phyloP scores from a whole-genome alignment of 2,797 vertebrate genomes.

The Octomys mimax region DNA sequence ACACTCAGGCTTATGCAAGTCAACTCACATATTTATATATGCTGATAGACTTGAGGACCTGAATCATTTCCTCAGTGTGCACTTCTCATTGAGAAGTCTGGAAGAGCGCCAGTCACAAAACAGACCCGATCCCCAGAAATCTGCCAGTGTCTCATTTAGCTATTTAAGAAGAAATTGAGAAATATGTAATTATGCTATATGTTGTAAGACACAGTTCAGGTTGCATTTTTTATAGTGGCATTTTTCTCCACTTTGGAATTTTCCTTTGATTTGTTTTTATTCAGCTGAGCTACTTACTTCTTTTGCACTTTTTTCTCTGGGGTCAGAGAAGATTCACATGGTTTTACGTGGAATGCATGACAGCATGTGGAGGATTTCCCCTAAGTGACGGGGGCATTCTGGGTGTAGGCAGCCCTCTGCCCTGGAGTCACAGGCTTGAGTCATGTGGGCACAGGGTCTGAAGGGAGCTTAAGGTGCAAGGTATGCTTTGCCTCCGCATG shows the following conservation, averaged over 20 bases:
- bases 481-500: not conserved
- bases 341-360: not conserved
- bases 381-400: not conserved
- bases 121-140: not conserved
- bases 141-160: not conserved
- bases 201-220: not conserved
- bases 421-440: not conserved
- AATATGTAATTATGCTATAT: not conserved
- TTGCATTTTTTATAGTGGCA: not conserved
- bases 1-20: not conserved
- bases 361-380: not conserved
- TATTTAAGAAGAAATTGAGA: slow-evolving; percentile 10
- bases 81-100: not conserved
- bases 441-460: fast-evolving
- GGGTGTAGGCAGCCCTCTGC: not conserved
- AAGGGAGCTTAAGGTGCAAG: not conserved
- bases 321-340: not conserved
- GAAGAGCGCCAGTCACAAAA: not conserved
- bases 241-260: not conserved
- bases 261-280: not conserved
- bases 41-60: not conserved
- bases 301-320: not conserved
- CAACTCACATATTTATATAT: not conserved
- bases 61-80: not conserved
- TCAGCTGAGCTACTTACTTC: not conserved